Base-by-base conservation (phyloP, 2,113 vertebrate genomes). In the Cephalopholis sonnerati region DNA sequence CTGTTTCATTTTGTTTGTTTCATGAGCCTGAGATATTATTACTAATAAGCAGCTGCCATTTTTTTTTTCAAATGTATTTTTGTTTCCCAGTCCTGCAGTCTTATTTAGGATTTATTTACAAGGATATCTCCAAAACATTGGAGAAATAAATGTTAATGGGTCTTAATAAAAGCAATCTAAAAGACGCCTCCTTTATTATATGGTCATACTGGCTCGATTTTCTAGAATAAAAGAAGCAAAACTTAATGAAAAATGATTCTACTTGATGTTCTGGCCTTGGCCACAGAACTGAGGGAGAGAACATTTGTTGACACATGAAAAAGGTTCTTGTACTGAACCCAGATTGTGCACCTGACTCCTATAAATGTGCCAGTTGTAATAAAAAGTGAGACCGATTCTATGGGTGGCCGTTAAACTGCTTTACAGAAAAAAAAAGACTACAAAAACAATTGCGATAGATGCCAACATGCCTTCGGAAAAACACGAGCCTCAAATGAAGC, bases 391-490 rank as follows among this genome's bases (percentile, higher is more conserved):
- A 66, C 24, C 18, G 76, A 13, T 55, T 74, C 29, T 22, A 51
- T 29, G 64, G 9, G 29, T 39, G 55, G 44, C 74, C 61, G 48
- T 83, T 87, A 86, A 91, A 77, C 32, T 25, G 22, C 20, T 74
- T 54, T 27, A 15, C 51, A 67, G 66, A 36, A 58, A 59, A 85
- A 77, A 83, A 84, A 75, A 70, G 53, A 63, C 61, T 50, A 51
- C 66, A 68, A 84, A 75, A 63, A 62, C 46, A 72, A 67, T 15
- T 29, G 46, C 50, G 17, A 50, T 3, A 22, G 69, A 57, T 77
- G 68, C 85, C 72, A 84, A 63, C 63, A 41, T 44, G 66, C 66
- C 66, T 77, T 85, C 20, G 51, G 74, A 81, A 72, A 64, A 76
- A 69, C 18, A 44, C 7, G 7, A 48, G 51, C 54, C 29, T 65